A percentile compares a stretch with the other conserved stretches of the same genome.
Evolutionary conservation across 2,113 vertebrate genomes (phyloP).

Genomic region (Scomber scombrus): DNA sequence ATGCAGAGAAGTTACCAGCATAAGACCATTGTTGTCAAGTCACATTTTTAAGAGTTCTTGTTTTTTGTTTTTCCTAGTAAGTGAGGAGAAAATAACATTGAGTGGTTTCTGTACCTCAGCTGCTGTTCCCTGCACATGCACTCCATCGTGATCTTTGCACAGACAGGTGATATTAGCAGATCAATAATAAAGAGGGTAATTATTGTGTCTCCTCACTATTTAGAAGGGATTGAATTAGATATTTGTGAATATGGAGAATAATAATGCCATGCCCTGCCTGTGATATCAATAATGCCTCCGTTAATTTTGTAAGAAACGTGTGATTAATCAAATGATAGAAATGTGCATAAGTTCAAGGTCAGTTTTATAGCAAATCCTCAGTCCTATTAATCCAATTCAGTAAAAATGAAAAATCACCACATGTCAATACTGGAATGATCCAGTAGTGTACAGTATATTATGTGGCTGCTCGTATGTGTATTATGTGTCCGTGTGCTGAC

Average conservation of each 20-base stretch:
- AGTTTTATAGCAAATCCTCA: conserved; percentile 6
- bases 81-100: background rate
- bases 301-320: background rate
- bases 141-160: conserved; percentile 16
- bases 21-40: background rate
- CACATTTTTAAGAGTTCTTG: background rate
- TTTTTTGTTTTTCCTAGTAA: background rate
- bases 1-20: background rate
- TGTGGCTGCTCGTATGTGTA: background rate
- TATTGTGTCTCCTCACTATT: background rate
- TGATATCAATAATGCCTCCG: background rate
- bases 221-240: background rate
- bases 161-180: conserved; percentile 23
- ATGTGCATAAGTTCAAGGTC: background rate
- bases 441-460: background rate
- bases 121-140: background rate
- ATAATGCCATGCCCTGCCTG: background rate
- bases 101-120: background rate
- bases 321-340: conserved; percentile 1
- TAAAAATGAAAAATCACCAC: conserved; percentile 11
- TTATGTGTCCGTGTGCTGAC: background rate
- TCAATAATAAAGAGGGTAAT: background rate
- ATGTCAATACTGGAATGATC: conserved; percentile 16
- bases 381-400: conserved; percentile 41
- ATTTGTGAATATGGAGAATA: background rate